Percentiles rank a stretch among this genome's conserved stretches.
phyloP scores from a whole-genome alignment of 2,113 vertebrate species.

The Antennarius striatus region DNA sequence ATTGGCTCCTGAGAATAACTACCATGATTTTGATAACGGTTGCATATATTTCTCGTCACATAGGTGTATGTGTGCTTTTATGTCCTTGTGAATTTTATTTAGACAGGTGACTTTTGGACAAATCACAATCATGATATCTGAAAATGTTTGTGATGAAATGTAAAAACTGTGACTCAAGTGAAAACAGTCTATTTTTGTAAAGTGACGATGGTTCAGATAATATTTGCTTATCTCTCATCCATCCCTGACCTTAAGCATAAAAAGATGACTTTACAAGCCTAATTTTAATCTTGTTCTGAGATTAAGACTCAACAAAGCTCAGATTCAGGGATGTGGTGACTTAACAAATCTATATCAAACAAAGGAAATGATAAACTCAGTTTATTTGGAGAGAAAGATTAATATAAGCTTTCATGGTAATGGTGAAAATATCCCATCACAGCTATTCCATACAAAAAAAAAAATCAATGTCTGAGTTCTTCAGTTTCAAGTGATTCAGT shows the following conservation, averaged over 20 bases:
- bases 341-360: too few relatives aligned
- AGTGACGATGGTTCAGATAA: conserved; percentile 10
- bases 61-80: conserved; percentile 22
- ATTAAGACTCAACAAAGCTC: too few relatives aligned
- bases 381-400: too few relatives aligned
- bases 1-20: conserved; percentile 31
- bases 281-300: too few relatives aligned
- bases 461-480: too few relatives aligned
- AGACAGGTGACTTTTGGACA: conserved; percentile 19
- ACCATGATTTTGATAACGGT: conserved; percentile 39
- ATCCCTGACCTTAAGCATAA: not conserved
- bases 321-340: too few relatives aligned
- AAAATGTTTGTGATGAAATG: conserved; percentile 10
- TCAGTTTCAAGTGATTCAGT: too few relatives aligned
- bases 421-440: too few relatives aligned
- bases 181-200: conserved; percentile 40
- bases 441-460: too few relatives aligned
- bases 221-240: not conserved
- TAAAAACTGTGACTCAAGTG: not conserved
- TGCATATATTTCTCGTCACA: conserved; percentile 29
- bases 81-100: conserved; percentile 19
- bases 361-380: too few relatives aligned
- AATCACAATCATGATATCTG: not conserved
- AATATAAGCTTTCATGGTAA: too few relatives aligned
- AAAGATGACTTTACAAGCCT: not conserved